Evolutionary conservation across 2,113 vertebrate species (phyloP).

Genomic region (Galemys pyrenaicus): DNA sequence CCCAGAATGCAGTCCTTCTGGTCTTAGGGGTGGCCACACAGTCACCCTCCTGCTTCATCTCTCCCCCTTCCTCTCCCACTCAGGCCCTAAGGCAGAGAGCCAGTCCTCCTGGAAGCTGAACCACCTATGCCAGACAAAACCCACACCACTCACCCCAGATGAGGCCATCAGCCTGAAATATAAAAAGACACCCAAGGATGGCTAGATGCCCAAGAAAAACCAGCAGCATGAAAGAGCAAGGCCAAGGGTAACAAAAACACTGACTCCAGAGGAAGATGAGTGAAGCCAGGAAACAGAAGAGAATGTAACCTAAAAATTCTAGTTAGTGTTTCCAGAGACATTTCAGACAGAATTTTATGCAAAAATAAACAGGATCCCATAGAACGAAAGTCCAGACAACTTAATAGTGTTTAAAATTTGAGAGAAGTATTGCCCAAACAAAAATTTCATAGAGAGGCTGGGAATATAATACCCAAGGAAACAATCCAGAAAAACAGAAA

Average conservation of each 20-base stretch:
- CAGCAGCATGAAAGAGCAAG: neutral
- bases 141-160: neutral
- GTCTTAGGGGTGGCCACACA: neutral
- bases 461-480: conserved; percentile 2
- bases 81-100: neutral
- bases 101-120: neutral
- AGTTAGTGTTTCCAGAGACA: neutral
- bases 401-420: neutral
- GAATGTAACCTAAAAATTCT: neutral
- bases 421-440: neutral
- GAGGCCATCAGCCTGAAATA: neutral
- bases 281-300: neutral
- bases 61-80: neutral
- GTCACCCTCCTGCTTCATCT: neutral
- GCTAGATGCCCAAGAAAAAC: neutral
- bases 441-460: conserved; percentile 22
- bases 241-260: neutral
- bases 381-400: conserved; percentile 3
- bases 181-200: neutral
- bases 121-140: neutral
- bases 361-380: neutral
- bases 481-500: neutral
- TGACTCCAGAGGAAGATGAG: neutral
- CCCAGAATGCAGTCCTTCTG: neutral
- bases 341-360: neutral